phyloP scores from a whole-genome alignment of 2,888 invertebrate species.

The Automeris io region DNA sequence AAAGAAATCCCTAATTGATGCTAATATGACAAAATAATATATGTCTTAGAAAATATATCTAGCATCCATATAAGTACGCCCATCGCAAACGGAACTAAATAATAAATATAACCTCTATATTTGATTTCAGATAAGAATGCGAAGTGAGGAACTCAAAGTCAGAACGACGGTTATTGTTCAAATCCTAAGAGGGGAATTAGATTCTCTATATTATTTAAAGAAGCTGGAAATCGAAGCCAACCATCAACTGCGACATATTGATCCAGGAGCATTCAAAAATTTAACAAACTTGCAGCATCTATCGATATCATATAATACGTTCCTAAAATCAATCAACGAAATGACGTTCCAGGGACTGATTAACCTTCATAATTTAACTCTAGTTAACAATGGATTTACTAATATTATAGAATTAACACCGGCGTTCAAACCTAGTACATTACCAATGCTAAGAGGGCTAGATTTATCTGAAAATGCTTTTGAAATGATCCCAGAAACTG shows the following conservation, averaged over 20 bases:
- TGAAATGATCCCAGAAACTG: conserved; percentile 47
- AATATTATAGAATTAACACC: conserved; percentile 56
- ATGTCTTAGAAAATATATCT: too few species aligned
- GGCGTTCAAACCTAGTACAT: conserved; percentile 49
- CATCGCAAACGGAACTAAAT: too few species aligned
- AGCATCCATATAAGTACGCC: too few species aligned
- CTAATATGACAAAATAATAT: too few species aligned
- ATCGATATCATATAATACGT: conserved; percentile 74
- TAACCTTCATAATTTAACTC: conserved; percentile 62
- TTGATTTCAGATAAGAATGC: conserved; percentile 43
- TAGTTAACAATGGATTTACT: conserved; percentile 75
- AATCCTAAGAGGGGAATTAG: conserved; percentile 58
- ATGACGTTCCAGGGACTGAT: conserved; percentile 68
- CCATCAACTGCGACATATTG: conserved; percentile 60
- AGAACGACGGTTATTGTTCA: conserved; percentile 66
- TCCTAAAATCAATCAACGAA: conserved; percentile 54
- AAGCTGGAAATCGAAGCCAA: conserved; percentile 75
- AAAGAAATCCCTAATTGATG: too few species aligned
- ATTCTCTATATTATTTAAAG: conserved; percentile 46
- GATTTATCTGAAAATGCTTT: conserved; percentile 75
- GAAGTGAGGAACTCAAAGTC: conserved; percentile 56
- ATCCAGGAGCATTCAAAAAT: conserved; percentile 66
- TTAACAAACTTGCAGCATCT: conserved; percentile 64
- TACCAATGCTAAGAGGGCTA: conserved; percentile 64
- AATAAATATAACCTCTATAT: too few species aligned